These are phyloP conservation scores for Macrocentrus cingulum DNA, from an alignment of 1,140 invertebrate species.

Conservation along the genomic window DNA sequence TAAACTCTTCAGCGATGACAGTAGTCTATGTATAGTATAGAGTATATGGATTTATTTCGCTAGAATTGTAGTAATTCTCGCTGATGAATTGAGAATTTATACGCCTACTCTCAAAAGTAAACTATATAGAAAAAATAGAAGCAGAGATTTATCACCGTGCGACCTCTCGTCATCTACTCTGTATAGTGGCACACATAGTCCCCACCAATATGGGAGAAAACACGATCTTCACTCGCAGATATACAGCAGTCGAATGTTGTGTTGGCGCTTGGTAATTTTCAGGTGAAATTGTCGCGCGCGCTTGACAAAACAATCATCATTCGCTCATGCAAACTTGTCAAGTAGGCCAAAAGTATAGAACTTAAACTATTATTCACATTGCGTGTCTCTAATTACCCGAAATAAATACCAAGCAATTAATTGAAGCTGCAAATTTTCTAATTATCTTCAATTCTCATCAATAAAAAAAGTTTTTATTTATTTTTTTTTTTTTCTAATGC, in stretches of 20 bases:
- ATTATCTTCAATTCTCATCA: not conserved
- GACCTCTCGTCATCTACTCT: too few relatives aligned
- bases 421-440: not conserved
- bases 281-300: not conserved
- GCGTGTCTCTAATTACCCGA: not conserved
- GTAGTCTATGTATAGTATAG: too few relatives aligned
- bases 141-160: too few relatives aligned
- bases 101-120: too few relatives aligned
- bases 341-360: not conserved
- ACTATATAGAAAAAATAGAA: too few relatives aligned
- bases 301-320: not conserved
- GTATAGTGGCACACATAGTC: constrained; percentile 1
- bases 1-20: too few relatives aligned
- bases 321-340: not conserved
- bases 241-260: not conserved
- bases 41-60: too few relatives aligned
- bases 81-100: too few relatives aligned
- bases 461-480: not conserved
- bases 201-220: not conserved
- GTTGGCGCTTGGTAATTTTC: not conserved
- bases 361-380: not conserved
- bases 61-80: too few relatives aligned
- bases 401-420: not conserved
- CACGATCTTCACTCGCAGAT: not conserved
- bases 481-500: not conserved